A percentile compares a stretch with the other conserved stretches of the same genome.
Conservation (phyloP, 92 coral and sea anemone genomes). For the Palythoa caribaeorum region DNA sequence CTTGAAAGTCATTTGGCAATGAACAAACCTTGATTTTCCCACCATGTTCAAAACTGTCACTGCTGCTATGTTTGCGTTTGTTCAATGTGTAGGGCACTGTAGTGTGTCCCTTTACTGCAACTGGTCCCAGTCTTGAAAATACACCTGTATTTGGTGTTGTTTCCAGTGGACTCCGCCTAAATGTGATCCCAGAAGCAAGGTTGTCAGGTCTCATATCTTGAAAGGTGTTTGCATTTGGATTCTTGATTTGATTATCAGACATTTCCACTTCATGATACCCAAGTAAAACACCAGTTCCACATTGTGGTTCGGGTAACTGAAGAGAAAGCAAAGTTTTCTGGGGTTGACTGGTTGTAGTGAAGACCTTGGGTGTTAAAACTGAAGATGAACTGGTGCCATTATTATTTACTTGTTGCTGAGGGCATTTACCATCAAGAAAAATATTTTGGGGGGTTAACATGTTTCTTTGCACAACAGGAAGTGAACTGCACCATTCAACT, state of each 20-base stretch:
- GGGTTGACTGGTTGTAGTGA: background rate
- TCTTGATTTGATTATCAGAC: no score
- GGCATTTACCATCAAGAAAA: background rate
- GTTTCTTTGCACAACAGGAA: background rate
- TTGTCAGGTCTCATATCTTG: background rate
- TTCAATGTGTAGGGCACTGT: background rate
- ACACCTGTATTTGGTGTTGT: background rate
- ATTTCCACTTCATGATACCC: background rate
- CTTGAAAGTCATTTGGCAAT: background rate
- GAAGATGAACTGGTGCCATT: background rate
- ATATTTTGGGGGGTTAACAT: background rate
- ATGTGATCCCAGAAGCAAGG: background rate
- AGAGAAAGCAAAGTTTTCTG: background rate
- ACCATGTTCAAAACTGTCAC: conserved; percentile 1
- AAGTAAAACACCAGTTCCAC: background rate
- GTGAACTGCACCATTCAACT: conserved; percentile 3
- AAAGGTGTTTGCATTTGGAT: no score
- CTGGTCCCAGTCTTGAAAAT: conserved; percentile 12
- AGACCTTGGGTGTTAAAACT: background rate
- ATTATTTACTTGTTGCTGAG: background rate
- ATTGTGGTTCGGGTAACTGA: background rate
- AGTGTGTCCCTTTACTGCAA: background rate
- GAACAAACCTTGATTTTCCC: background rate
- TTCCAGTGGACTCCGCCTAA: background rate
- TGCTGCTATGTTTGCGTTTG: background rate